Percentiles rank a stretch among this genome's conserved stretches.
Evolutionary conservation across 2,888 invertebrate genomes (phyloP).

Genomic region (Apocheima hispidaria): DNA sequence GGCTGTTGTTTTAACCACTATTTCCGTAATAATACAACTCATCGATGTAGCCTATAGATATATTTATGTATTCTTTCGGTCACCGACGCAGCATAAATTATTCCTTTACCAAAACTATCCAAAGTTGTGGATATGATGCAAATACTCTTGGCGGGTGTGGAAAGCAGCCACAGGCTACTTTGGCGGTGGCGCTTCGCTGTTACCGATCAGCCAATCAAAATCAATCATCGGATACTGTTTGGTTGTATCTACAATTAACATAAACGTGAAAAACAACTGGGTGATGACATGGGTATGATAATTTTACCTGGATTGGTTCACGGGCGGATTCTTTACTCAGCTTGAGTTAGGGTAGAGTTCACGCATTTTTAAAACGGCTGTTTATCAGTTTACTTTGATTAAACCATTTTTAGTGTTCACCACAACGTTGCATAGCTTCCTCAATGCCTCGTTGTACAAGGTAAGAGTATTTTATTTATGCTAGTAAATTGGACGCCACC

Average conservation of each 20-base stretch:
- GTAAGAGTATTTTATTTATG: neutral
- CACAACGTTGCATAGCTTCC: neutral
- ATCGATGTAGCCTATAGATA: neutral
- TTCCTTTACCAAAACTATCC: slow-evolving; percentile 67
- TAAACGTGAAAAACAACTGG: slow-evolving; percentile 73
- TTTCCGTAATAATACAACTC: neutral
- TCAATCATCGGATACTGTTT: slow-evolving; percentile 86
- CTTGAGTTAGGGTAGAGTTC: slow-evolving; percentile 16
- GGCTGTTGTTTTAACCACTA: neutral
- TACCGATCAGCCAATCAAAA: slow-evolving; percentile 85
- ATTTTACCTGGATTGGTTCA: slow-evolving; percentile 31
- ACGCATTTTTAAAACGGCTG: neutral
- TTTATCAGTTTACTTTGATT: neutral
- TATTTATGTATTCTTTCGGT: slow-evolving; percentile 45
- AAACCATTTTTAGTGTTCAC: neutral
- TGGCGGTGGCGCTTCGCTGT: slow-evolving; percentile 75
- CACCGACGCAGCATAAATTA: slow-evolving; percentile 53
- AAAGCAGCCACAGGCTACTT: slow-evolving; percentile 68
- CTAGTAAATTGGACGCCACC: neutral
- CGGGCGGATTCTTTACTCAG: slow-evolving; percentile 30
- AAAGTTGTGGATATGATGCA: slow-evolving; percentile 56
- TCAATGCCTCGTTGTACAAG: neutral
- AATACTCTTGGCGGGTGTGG: slow-evolving; percentile 34
- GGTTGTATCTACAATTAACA: slow-evolving; percentile 85
- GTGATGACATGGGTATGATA: slow-evolving; percentile 33